Evolutionary conservation across 2,113 vertebrate genomes (phyloP), one percentile per base, ranked within the genome.

Genomic region (Capreolus pygargus): DNA sequence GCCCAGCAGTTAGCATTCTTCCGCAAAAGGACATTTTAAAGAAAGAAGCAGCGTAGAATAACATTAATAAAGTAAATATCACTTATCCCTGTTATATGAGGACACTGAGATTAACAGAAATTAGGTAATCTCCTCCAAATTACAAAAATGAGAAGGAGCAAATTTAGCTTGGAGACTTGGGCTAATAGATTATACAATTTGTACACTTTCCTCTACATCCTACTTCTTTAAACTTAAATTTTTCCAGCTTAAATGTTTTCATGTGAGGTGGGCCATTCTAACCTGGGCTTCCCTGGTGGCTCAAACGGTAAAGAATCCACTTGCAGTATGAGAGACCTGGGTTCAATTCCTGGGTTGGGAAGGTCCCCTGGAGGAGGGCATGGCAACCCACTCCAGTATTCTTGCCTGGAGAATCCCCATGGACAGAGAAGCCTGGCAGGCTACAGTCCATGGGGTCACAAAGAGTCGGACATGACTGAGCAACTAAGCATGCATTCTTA

Each of bases 21-120:
- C 58, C 47, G 61, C 9, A 57, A 96, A 82, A 92, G 11, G 25
- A 95, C 39, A 89, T 87, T 96, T 86, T 94, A 90, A 91, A 30
- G 47, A 88, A 84, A 54, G 83, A 94, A 91, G 74, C 6, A 12
- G 16, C 15, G 88, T 28, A 86, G 39, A 87, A 1, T 43, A 91
- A 58, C 23, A 6, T 84, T 57, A 84, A 92, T 74, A 28, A 95
- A 94, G 28, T 45, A 81, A 57, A 19, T n/a, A 86, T 86, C 67
- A 84, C 3, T 92, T 78, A 81, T 82, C 17, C 5, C 7, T 78
- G 50, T 91, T 87, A 86, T 45, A 13, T n/a, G 27, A 93, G n/a
- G 70, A 91, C 43, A 89, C 19, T 30, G 23, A 92, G 47, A 47
- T 28, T 93, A 55, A 67, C 23, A 70, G 39, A 90, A 85, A 7